phyloP scores from a whole-genome alignment of 2,113 vertebrate species.

The Lasiurus cinereus region DNA sequence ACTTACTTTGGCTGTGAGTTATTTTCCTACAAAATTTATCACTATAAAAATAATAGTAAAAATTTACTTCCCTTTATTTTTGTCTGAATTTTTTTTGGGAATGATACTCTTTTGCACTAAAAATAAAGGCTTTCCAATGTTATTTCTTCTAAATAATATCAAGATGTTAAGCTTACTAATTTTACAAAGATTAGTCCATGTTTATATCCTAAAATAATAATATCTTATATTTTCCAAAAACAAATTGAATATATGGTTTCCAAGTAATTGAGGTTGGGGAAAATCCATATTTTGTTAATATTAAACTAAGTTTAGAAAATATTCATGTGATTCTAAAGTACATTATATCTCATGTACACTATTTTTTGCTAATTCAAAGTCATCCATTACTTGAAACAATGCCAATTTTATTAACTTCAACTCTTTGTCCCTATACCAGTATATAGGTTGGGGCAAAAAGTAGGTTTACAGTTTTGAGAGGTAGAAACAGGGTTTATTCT shows the following conservation, averaged over 20 bases:
- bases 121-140: conserved; percentile 13
- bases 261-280: conserved; percentile 20
- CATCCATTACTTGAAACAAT: conserved; percentile 9
- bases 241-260: conserved; percentile 38
- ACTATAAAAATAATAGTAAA: not conserved
- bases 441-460: not conserved
- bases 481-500: not conserved
- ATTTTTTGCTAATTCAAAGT: not conserved
- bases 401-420: conserved; percentile 24
- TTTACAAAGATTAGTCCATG: not conserved
- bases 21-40: conserved; percentile 32
- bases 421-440: not conserved
- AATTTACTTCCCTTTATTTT: not conserved
- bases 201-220: conserved; percentile 36
- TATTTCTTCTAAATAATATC: conserved; percentile 49
- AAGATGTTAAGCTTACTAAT: conserved; percentile 51
- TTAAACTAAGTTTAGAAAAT: conserved; percentile 48
- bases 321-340: conserved; percentile 7
- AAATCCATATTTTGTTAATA: conserved; percentile 30
- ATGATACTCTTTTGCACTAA: not conserved
- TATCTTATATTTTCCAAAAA: conserved; percentile 18
- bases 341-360: not conserved
- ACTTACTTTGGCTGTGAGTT: not conserved
- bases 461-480: not conserved
- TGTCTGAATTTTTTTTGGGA: not conserved